A percentile compares a stretch with the other conserved stretches of the same genome.
These are phyloP conservation scores for Lytechinus pictus DNA, from an alignment of 35 echinoderm and acorn worm species.

Conservation along the genomic window DNA sequence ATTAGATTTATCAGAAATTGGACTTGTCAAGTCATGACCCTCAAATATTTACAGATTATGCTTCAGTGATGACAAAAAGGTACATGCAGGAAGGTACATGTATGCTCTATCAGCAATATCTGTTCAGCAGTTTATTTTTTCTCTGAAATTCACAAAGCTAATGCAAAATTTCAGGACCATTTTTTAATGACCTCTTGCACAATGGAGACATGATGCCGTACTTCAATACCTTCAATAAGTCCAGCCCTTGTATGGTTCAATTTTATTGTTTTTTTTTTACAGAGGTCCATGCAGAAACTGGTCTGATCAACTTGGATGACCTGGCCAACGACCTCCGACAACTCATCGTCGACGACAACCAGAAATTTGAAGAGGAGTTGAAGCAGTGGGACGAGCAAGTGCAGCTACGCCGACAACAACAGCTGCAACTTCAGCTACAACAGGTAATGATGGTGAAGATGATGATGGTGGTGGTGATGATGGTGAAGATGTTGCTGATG, in stretches of 20 bases:
- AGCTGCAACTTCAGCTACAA: slow-evolving; percentile 39
- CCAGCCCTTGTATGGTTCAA: background rate
- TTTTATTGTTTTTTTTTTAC: background rate
- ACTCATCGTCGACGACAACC: slow-evolving; percentile 81
- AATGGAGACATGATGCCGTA: no score
- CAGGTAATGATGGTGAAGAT: background rate
- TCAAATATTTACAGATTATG: no score
- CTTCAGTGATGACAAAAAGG: no score
- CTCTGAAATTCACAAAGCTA: no score
- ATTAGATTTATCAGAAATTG: no score
- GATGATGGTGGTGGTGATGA: background rate
- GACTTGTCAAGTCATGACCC: no score
- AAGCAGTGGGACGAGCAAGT: slow-evolving; percentile 82
- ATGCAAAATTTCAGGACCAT: no score
- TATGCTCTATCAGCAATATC: no score
- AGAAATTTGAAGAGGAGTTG: slow-evolving; percentile 79
- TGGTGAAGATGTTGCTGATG: slow-evolving; percentile 33
- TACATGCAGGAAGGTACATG: no score
- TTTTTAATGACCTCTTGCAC: no score
- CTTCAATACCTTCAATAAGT: no score
- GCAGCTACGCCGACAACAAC: slow-evolving; percentile 51
- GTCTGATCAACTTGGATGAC: slow-evolving; percentile 56
- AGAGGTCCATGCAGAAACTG: slow-evolving; percentile 61
- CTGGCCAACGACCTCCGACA: slow-evolving; percentile 80
- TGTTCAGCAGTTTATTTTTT: no score